phyloP scores from a whole-genome alignment of 1,140 invertebrate species.

The Theocolax elegans region DNA sequence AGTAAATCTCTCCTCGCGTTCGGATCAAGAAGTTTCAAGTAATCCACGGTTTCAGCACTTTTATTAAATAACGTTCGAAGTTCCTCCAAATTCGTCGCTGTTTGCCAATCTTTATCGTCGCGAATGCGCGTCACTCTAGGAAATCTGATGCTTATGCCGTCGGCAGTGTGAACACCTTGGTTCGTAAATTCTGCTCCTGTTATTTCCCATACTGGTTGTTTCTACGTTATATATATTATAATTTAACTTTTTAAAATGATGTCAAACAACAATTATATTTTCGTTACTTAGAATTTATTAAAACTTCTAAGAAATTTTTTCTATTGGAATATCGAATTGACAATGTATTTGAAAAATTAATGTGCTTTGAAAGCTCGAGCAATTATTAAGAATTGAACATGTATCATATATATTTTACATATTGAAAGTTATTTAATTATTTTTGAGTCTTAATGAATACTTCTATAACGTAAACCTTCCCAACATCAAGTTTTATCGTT shows the following conservation, averaged over 20 bases:
- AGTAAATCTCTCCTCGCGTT: not conserved
- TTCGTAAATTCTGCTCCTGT: slow-evolving; percentile 92
- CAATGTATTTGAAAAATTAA: too few relatives aligned
- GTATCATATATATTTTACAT: too few relatives aligned
- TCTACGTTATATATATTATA: slow-evolving; percentile 48
- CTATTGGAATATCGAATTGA: too few relatives aligned
- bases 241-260: not conserved
- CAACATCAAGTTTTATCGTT: too few relatives aligned
- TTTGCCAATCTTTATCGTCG: slow-evolving; percentile 85
- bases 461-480: too few relatives aligned
- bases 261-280: too few relatives aligned
- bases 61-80: slow-evolving; percentile 74
- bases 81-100: slow-evolving; percentile 83
- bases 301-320: too few relatives aligned
- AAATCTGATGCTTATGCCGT: slow-evolving; percentile 93
- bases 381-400: too few relatives aligned
- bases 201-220: slow-evolving; percentile 93
- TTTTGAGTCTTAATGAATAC: too few relatives aligned
- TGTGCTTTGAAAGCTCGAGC: too few relatives aligned
- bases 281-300: too few relatives aligned
- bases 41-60: slow-evolving; percentile 77
- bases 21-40: slow-evolving; percentile 67
- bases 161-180: slow-evolving; percentile 87
- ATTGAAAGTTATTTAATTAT: too few relatives aligned
- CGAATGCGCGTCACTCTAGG: slow-evolving; percentile 87